Base-by-base conservation (phyloP, 2,888 invertebrate species). In the Plagodis dolabraria region DNA sequence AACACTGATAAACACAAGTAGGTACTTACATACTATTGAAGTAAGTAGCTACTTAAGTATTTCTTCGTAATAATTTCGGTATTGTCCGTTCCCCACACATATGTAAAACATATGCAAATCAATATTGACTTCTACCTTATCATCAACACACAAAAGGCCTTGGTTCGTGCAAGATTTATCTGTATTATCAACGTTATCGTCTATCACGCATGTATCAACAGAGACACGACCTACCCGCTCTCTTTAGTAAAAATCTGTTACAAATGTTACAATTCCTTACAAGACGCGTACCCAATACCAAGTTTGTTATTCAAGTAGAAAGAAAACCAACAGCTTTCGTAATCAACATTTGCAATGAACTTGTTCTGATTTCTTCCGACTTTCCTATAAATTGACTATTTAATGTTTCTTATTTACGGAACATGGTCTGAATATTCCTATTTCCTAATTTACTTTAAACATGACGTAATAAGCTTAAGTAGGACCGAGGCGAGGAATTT, bases 301-400 rank as follows among this genome's bases (percentile, higher is more conserved):
- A 65, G 52, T 68, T 67, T 64, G 68, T 66, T 72, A 69, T 72
- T 56, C 55, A 68, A 71, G 22, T 22, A 22, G 22, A 22, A 22
- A 66, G 68, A 76, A 77, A 75, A 60, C 69, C 10, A 75, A 58
- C 69, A n/a, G 72, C 82, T 81, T 80, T 82, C 80, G 68, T 71
- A 63, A 72, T 69, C 72, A 63, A 72, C 57, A 68, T 70, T 71
- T 71, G 71, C 69, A 67, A 62, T 43, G 71, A 74, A 77, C 76
- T 69, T 58, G 78, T 79, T 79, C 63, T 50, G 71, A 76, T 77
- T 76, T 79, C 78, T 74, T 77, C 69, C 63, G 60, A 67, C 58
- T 52, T 57, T 63, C 61, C 64, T 52, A 55, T 61, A 62, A 50
- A 62, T 61, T 47, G 55, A 40, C 10, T 43, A 53, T 52, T 40